Evolutionary conservation across 2,113 vertebrate species (phyloP), one percentile per base, ranked within the genome.

Genomic region (Sylvietta virens): DNA sequence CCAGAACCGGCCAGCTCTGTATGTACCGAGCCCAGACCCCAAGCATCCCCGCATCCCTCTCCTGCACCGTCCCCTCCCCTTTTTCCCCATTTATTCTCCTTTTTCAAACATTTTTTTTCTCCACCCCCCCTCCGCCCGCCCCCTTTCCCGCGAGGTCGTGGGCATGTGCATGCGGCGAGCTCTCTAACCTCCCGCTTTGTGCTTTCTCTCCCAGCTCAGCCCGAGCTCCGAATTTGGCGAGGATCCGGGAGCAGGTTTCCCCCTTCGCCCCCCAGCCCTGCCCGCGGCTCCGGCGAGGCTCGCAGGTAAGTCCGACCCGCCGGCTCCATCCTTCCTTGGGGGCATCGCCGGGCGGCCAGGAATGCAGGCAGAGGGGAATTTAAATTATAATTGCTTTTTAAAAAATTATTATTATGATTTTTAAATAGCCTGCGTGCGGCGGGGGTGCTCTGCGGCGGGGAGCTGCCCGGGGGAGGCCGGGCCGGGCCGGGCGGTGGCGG

Each of bases 161-260:
- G 79, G 95, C 95, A 96, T 77, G 92, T 94, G 93, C 97, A 93
- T 95, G 97, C 91, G 81, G 73, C 88, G 78, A 96, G 96, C 67
- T 95, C 93, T 97, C 96, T 98, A 98, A 98, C 97, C 84, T 92
- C 76, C 89, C 97, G 82, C 93, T 98, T 94, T 98, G 85, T 97
- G 95, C 45, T 98, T 97, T 98, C 97, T 98, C 97, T 95, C 96
- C 69, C 91, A 97, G 98, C 97, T 92, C 93, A 96, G 65, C 89
- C 96, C 95, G 42, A 93, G 70, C 94, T 74, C 92, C 35, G 95
- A 94, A 89, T 94, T 95, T 95, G 97, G 94, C 44, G 87, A 96
- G 92, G 95, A 97, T 90, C 94, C 79, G 91, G 93, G 90, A 56
- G 92, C 86, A 30, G 94, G 60, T 84, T 85, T 86, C 76, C 45